A percentile compares a stretch with the other conserved stretches of the same genome.
These are phyloP conservation scores for Castor canadensis DNA, from an alignment of 2,113 vertebrate species.

Conservation along the genomic window DNA sequence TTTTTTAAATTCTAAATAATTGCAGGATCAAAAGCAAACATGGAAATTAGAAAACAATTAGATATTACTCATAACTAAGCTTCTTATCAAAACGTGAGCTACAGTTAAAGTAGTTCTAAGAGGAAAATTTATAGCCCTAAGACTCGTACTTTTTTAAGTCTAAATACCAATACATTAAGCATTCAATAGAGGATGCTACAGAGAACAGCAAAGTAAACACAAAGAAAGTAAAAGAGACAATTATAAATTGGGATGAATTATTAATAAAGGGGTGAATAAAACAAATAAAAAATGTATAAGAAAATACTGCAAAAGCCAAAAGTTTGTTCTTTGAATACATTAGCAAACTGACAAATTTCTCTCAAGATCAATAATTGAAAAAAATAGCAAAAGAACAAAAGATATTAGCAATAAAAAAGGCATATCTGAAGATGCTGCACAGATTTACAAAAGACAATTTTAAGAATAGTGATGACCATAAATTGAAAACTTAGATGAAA, in stretches of 20 bases:
- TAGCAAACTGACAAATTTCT: background rate
- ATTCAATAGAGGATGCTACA: background rate
- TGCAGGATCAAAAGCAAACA: background rate
- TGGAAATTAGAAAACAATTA: background rate
- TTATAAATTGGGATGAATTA: background rate
- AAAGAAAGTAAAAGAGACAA: background rate
- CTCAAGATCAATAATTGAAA: background rate
- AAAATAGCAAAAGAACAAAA: background rate
- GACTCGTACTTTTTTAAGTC: background rate
- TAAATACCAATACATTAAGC: background rate
- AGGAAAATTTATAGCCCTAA: background rate
- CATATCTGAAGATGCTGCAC: background rate
- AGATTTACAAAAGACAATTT: background rate
- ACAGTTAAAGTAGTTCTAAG: background rate
- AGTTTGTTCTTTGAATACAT: background rate
- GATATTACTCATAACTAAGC: background rate
- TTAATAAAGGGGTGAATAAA: background rate
- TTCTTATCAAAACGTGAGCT: background rate
- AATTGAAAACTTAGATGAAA: background rate
- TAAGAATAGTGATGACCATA: background rate
- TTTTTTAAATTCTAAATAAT: background rate
- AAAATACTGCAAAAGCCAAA: background rate
- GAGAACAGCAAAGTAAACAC: background rate
- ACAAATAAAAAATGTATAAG: background rate
- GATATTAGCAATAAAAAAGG: background rate